Conservation (phyloP, 37 sponge, comb jelly and placozoan species). For the Hexactinellida sp. region DNA sequence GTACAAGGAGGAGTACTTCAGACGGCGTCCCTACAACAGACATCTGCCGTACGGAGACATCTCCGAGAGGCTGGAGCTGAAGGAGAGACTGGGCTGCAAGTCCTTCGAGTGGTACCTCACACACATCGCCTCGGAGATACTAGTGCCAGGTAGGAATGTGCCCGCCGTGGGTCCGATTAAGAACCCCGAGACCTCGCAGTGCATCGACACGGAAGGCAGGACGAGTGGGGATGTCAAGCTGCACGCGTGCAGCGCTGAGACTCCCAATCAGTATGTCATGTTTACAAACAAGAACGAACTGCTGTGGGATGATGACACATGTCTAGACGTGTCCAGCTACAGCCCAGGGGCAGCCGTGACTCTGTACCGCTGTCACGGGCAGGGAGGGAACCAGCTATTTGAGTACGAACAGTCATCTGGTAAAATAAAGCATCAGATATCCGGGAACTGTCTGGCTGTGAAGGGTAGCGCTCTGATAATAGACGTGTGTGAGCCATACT, state of each 20-base stretch:
- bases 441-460: background rate
- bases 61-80: conserved; percentile 42
- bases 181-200: conserved; percentile 39
- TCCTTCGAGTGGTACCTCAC: conserved; percentile 84
- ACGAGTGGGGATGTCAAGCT: conserved; percentile 62
- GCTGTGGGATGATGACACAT: conserved; percentile 74
- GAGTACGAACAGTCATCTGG: conserved; percentile 7
- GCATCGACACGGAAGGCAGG: conserved; percentile 75
- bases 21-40: conserved; percentile 49
- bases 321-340: conserved; percentile 59
- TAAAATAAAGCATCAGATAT: background rate
- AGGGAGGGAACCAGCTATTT: conserved; percentile 89
- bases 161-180: conserved; percentile 36
- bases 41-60: conserved; percentile 52
- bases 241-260: conserved; percentile 61
- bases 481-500: background rate
- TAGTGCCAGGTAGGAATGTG: conserved; percentile 64
- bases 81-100: conserved; percentile 69
- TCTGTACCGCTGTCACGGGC: conserved; percentile 69
- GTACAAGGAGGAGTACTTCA: conserved; percentile 80
- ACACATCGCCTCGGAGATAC: conserved; percentile 69
- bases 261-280: conserved; percentile 81
- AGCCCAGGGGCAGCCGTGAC: conserved; percentile 22
- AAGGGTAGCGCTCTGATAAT: background rate
- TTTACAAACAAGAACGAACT: conserved; percentile 58